Evolutionary conservation across 1,140 invertebrate species (phyloP).

Genomic region (Drosophila trapezifrons): DNA sequence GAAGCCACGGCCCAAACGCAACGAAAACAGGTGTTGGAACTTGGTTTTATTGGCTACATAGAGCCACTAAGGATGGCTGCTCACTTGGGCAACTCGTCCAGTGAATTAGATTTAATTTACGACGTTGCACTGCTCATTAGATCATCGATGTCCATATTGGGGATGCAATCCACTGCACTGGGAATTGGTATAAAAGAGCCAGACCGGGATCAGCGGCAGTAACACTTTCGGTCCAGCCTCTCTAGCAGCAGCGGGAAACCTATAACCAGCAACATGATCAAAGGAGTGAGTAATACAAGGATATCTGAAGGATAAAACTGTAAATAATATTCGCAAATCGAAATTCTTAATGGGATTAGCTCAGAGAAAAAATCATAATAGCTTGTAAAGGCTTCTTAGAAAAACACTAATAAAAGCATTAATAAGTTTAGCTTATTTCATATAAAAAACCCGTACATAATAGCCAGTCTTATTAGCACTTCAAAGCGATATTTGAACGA

Average conservation of each 20-base stretch:
- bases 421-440: too few relatives aligned
- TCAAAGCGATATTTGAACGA: not conserved
- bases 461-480: not conserved
- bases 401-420: too few relatives aligned
- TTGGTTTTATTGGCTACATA: constrained; percentile 17
- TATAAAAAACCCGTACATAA: too few relatives aligned
- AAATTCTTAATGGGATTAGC: too few relatives aligned
- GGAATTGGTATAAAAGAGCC: constrained; percentile 56
- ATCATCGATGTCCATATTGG: constrained; percentile 58
- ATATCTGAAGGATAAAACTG: not conserved
- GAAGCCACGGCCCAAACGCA: constrained; percentile 30
- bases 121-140: constrained; percentile 48
- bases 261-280: constrained; percentile 45
- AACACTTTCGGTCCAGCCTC: constrained; percentile 33
- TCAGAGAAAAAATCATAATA: not conserved
- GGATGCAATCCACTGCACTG: constrained; percentile 30
- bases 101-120: constrained; percentile 26
- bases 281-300: constrained; percentile 52
- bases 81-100: constrained; percentile 21
- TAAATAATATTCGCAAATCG: not conserved
- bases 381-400: not conserved
- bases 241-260: constrained; percentile 14
- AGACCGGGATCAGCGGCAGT: constrained; percentile 17
- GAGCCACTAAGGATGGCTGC: constrained; percentile 36
- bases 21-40: constrained; percentile 50